Evolutionary conservation across 2,797 vertebrate species (phyloP).

Genomic region (Acanthurus leucopareius): DNA sequence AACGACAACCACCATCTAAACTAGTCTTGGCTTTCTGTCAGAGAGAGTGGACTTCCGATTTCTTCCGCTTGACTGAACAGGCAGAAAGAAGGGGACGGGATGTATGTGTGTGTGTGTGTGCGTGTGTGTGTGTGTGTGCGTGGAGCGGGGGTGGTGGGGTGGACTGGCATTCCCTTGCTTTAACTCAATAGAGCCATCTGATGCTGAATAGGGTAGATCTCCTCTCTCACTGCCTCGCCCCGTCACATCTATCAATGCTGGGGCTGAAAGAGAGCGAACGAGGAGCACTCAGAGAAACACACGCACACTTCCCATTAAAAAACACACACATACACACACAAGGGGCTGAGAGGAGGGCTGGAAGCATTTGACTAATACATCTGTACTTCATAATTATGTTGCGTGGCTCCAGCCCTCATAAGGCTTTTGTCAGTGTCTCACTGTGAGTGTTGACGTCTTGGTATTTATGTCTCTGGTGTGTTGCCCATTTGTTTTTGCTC

Average conservation of each 20-base stretch:
- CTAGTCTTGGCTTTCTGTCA: constrained; percentile 29
- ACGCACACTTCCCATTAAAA: constrained; percentile 23
- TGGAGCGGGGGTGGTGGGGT: not conserved
- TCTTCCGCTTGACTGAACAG: constrained; percentile 65
- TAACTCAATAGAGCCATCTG: constrained; percentile 65
- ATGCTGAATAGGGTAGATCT: constrained; percentile 64
- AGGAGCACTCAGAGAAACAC: constrained; percentile 36
- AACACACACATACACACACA: constrained; percentile 1
- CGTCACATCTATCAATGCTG: constrained; percentile 68
- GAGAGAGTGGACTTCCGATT: constrained; percentile 66
- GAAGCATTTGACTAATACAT: constrained; percentile 66
- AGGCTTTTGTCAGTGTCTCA: constrained; percentile 60
- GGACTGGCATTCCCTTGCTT: constrained; percentile 48
- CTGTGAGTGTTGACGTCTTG: constrained; percentile 65
- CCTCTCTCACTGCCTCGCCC: constrained; percentile 50
- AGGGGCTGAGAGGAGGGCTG: constrained; percentile 32
- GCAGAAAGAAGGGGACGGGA: constrained; percentile 57
- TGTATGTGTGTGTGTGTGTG: too few species aligned
- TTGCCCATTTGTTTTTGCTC: constrained; percentile 61
- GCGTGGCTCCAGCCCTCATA: constrained; percentile 57
- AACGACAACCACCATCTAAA: constrained; percentile 43
- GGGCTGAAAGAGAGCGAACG: constrained; percentile 59
- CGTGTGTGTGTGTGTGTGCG: too few species aligned
- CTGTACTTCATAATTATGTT: constrained; percentile 74
- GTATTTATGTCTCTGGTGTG: constrained; percentile 68